Conservation (phyloP, 2,113 vertebrate genomes). For the Anguilla japonica region DNA sequence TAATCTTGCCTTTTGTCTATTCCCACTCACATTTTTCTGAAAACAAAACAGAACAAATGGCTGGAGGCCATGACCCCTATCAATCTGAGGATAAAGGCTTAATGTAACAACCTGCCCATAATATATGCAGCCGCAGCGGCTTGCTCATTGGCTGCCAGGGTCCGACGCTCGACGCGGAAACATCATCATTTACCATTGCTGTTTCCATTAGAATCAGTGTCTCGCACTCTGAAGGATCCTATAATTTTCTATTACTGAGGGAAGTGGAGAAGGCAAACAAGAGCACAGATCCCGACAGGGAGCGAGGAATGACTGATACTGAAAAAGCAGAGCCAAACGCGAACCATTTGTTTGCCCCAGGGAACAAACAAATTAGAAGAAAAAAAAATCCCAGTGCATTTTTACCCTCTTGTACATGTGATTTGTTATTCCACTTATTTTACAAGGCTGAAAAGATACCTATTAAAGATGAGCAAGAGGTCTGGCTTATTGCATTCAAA, state of each 20-base stretch:
- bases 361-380: constrained; percentile 6
- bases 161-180: constrained; percentile 24
- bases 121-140: neutral
- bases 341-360: neutral
- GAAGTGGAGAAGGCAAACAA: constrained; percentile 12
- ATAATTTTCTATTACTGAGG: constrained; percentile 35
- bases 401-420: neutral
- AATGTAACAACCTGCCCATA: neutral
- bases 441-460: constrained; percentile 35
- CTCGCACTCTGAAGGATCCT: constrained; percentile 24
- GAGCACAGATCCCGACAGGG: neutral
- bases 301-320: constrained; percentile 8
- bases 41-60: neutral
- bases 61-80: neutral
- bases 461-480: constrained; percentile 37
- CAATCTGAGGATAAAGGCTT: neutral
- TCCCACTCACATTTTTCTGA: neutral
- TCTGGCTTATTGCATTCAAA: constrained; percentile 27
- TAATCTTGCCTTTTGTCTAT: neutral
- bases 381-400: neutral
- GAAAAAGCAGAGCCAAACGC: neutral
- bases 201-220: constrained; percentile 30
- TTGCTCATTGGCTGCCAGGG: neutral
- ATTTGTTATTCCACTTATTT: constrained; percentile 13
- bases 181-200: constrained; percentile 31